phyloP scores from a whole-genome alignment of 2,113 vertebrate genomes.

The Chaetorhynchus papuensis region DNA sequence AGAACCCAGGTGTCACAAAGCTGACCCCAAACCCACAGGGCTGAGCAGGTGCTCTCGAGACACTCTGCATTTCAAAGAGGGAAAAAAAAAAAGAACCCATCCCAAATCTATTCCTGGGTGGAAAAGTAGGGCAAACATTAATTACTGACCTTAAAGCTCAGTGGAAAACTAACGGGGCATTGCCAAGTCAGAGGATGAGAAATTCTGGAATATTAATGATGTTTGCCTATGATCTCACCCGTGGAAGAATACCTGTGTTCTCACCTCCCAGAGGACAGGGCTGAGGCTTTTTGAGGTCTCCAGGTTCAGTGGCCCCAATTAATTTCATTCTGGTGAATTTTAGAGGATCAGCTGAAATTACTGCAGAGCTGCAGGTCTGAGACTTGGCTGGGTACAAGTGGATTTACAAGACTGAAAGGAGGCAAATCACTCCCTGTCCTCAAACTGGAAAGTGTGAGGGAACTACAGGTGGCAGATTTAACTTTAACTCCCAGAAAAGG shows the following conservation, averaged over 20 bases:
- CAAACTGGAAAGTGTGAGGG: neutral
- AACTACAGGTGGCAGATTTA: neutral
- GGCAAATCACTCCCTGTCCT: neutral
- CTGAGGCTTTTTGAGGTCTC: neutral
- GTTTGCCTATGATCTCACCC: slow-evolving; percentile 39
- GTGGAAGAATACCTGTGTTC: neutral
- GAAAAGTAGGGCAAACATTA: slow-evolving; percentile 56
- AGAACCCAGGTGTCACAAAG: neutral
- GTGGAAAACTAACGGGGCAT: slow-evolving; percentile 52
- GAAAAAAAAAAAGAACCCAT: neutral
- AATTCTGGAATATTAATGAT: slow-evolving; percentile 37
- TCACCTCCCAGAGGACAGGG: slow-evolving; percentile 39
- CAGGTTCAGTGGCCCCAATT: neutral
- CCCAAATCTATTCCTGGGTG: slow-evolving; percentile 18
- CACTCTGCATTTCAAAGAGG: slow-evolving; percentile 56
- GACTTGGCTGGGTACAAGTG: neutral
- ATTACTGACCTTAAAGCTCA: slow-evolving; percentile 59
- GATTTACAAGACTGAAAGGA: neutral
- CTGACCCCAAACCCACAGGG: neutral
- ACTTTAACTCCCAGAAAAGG: neutral
- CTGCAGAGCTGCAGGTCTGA: neutral
- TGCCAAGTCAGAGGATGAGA: slow-evolving; percentile 54
- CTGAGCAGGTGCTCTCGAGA: neutral
- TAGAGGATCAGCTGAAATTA: slow-evolving; percentile 7
- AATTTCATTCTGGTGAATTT: neutral